Evolutionary conservation across 1,140 invertebrate genomes (phyloP).

Genomic region (Bombus balteatus): DNA sequence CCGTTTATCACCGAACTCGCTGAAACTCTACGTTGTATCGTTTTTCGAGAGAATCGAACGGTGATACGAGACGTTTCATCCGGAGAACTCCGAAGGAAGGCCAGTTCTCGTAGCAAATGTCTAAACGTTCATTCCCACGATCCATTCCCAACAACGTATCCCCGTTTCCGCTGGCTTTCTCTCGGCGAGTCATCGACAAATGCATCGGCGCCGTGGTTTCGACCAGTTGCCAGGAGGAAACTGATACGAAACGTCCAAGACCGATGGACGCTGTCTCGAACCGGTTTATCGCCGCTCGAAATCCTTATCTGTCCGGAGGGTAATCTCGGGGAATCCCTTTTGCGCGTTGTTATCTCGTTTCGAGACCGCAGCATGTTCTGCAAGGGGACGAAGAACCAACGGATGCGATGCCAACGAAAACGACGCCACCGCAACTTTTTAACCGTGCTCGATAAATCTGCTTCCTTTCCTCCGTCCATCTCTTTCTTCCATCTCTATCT

Average conservation of each 20-base stretch:
- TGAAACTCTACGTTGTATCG: not conserved
- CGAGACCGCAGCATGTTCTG: constrained; percentile 40
- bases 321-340: constrained; percentile 73
- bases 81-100: too few species aligned
- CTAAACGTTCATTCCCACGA: not conserved
- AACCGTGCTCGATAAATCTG: constrained; percentile 70
- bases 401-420: constrained; percentile 11
- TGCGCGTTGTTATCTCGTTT: constrained; percentile 71
- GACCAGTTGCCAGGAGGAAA: constrained; percentile 28
- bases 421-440: constrained; percentile 65
- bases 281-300: constrained; percentile 65
- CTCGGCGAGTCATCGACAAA: constrained; percentile 34
- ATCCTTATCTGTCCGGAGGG: constrained; percentile 72
- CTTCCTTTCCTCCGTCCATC: constrained; percentile 15
- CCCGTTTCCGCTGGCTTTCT: not conserved
- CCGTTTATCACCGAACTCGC: constrained; percentile 31
- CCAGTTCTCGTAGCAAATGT: not conserved
- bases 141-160: not conserved
- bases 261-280: constrained; percentile 52
- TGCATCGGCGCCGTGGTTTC: constrained; percentile 18
- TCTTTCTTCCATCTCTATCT: not conserved
- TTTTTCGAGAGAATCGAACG: not conserved
- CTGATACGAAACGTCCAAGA: constrained; percentile 63
- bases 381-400: not conserved
- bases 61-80: not conserved